Conservation (phyloP, 2,888 invertebrate species). For the Cephalotes varians region DNA sequence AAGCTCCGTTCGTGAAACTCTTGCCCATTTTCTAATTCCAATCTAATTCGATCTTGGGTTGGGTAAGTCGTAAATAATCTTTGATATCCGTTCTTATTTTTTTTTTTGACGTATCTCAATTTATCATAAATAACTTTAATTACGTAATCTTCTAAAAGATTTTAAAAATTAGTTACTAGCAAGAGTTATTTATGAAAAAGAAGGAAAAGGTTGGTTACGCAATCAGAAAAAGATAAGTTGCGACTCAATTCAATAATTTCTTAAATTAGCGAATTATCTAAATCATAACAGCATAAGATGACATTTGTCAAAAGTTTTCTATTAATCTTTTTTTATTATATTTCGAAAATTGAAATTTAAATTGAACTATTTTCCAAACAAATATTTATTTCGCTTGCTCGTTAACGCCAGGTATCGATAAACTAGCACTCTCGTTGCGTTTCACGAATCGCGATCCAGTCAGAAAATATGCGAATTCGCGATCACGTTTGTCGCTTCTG, state of each 20-base stretch:
- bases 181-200: not conserved
- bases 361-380: not conserved
- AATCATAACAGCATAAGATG: not conserved
- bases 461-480: not conserved
- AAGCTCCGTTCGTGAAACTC: not conserved
- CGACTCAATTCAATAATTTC: not conserved
- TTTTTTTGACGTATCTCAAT: not conserved
- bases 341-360: conserved; percentile 14
- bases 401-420: not conserved
- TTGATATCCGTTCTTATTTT: not conserved
- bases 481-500: not conserved
- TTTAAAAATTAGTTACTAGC: not conserved
- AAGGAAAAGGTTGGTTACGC: not conserved
- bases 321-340: not conserved
- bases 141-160: not conserved
- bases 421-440: not conserved
- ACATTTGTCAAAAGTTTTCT: not conserved
- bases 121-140: not conserved
- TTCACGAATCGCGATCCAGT: not conserved
- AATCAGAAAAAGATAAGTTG: not conserved
- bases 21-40: not conserved
- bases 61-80: not conserved
- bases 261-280: not conserved
- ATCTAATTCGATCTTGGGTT: not conserved
- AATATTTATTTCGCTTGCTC: conserved; percentile 2